Conservation (phyloP, 2,113 vertebrate genomes). For the Macaca fascicularis region DNA sequence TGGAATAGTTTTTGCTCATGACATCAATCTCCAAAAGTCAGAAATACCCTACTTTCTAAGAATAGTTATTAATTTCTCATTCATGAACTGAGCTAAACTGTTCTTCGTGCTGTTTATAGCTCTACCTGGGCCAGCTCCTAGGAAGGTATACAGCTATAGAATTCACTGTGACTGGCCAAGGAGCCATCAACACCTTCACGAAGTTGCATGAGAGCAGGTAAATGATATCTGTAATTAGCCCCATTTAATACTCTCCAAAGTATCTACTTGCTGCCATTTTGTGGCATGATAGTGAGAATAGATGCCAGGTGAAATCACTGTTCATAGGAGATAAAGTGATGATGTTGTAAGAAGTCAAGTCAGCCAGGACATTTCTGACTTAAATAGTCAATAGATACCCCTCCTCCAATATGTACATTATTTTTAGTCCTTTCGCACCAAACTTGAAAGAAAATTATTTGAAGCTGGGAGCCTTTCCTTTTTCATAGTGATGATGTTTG, state of each 20-base stretch:
- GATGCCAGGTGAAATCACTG: neutral
- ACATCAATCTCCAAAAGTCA: neutral
- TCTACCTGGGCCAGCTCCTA: neutral
- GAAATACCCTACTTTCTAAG: constrained; percentile 24
- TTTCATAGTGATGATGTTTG: neutral
- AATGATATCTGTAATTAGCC: neutral
- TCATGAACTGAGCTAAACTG: neutral
- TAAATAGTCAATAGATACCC: neutral
- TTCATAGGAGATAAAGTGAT: neutral
- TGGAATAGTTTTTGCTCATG: neutral
- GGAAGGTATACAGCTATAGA: neutral
- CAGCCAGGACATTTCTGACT: neutral
- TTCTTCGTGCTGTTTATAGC: neutral
- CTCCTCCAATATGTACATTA: neutral
- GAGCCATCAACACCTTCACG: neutral
- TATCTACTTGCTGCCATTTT: neutral
- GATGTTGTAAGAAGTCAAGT: neutral
- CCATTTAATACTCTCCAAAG: neutral
- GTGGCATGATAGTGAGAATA: neutral
- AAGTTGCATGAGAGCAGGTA: neutral
- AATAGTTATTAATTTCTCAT: neutral
- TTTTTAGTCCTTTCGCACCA: neutral
- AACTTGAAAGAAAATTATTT: neutral
- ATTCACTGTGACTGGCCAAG: neutral
- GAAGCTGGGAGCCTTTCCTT: neutral